Evolutionary conservation across 2,888 invertebrate genomes (phyloP).

Genomic region (Sinotaia quadrata): DNA sequence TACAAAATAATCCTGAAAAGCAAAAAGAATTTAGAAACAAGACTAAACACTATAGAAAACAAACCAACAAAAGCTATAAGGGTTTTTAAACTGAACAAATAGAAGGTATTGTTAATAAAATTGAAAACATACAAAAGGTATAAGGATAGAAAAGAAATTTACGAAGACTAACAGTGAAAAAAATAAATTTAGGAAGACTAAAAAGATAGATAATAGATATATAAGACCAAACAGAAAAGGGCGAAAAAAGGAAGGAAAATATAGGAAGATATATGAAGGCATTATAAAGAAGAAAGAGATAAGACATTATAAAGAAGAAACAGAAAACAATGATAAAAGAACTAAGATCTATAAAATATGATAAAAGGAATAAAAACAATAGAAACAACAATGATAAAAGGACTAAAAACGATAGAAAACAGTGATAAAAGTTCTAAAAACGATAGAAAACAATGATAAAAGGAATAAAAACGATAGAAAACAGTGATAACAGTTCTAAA

Average conservation of each 20-base stretch:
- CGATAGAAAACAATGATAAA: too few species aligned
- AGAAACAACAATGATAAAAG: background rate
- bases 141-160: background rate
- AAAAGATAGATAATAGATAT: background rate
- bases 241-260: background rate
- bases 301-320: background rate
- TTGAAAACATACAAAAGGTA: background rate
- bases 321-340: background rate
- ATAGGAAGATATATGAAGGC: background rate
- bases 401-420: background rate
- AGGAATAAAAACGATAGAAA: too few species aligned
- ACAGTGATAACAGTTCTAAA: too few species aligned
- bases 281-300: background rate
- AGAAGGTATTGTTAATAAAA: background rate
- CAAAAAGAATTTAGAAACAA: too few species aligned
- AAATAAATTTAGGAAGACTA: background rate
- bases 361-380: background rate
- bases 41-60: too few species aligned
- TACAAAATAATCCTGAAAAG: too few species aligned
- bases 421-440: background rate
- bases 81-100: too few species aligned
- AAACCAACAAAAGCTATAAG: too few species aligned
- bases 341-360: conserved; percentile 1
- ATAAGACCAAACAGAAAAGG: conserved; percentile 1
- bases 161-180: background rate